Evolutionary conservation across 2,888 invertebrate species (phyloP).

Genomic region (Ophion slaviceki): DNA sequence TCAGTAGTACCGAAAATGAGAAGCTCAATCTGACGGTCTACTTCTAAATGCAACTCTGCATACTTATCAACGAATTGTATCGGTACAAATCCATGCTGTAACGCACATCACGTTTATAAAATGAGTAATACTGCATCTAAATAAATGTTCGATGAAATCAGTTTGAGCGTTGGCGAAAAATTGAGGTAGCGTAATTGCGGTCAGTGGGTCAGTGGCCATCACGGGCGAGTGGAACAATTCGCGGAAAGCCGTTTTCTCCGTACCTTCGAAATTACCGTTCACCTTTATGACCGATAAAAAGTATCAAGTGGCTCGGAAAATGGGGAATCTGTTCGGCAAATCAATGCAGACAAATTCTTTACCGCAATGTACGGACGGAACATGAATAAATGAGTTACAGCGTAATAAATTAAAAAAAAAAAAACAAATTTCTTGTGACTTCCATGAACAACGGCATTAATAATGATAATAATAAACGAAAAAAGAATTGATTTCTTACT

Average conservation of each 20-base stretch:
- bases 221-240: conserved; percentile 10
- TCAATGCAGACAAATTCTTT: neutral
- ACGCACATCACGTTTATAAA: conserved; percentile 24
- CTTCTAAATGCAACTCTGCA: conserved; percentile 83
- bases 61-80: conserved; percentile 8
- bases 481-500: no score
- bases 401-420: neutral
- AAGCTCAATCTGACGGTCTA: conserved; percentile 90
- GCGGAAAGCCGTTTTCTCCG: conserved; percentile 22
- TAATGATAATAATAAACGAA: no score
- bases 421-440: neutral
- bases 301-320: neutral
- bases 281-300: conserved; percentile 23
- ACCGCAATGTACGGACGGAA: no score
- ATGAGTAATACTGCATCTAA: conserved; percentile 34
- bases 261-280: conserved; percentile 9
- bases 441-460: no score
- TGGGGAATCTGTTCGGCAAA: neutral
- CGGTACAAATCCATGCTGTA: conserved; percentile 25
- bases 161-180: neutral
- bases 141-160: neutral
- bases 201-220: conserved; percentile 34
- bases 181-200: conserved; percentile 29
- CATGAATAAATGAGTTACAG: neutral
- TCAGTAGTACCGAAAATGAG: conserved; percentile 83